phyloP scores from a whole-genome alignment of 2,797 vertebrate genomes.

The Sebastiscus albofasciatus region DNA sequence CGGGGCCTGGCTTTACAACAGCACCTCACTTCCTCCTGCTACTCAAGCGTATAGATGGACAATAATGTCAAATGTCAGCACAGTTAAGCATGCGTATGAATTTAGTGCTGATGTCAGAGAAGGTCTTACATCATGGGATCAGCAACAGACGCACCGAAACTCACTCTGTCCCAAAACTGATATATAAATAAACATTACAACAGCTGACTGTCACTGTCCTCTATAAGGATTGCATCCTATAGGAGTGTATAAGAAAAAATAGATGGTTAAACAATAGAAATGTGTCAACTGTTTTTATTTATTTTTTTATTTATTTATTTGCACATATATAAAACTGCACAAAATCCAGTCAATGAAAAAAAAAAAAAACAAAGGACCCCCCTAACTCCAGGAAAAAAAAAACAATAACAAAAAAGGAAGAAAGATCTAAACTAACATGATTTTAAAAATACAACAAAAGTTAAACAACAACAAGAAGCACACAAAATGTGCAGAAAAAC shows the following conservation, averaged over 20 bases:
- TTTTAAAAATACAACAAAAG: too few species aligned
- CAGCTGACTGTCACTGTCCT: background rate
- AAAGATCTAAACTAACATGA: too few species aligned
- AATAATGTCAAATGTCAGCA: constrained; percentile 1
- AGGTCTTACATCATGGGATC: background rate
- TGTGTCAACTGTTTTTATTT: background rate
- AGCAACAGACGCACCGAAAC: background rate
- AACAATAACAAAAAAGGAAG: too few species aligned
- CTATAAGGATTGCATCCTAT: background rate
- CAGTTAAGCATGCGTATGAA: background rate
- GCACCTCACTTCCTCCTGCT: constrained; percentile 48
- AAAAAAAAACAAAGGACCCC: too few species aligned
- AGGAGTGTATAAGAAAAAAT: background rate
- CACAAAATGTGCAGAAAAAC: too few species aligned
- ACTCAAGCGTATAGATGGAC: constrained; percentile 19
- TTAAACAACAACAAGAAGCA: too few species aligned
- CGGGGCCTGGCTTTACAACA: constrained; percentile 28
- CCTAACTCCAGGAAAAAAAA: too few species aligned
- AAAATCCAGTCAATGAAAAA: too few species aligned
- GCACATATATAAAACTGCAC: too few species aligned
- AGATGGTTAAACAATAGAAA: background rate
- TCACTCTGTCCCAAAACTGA: background rate
- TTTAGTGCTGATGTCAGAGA: background rate
- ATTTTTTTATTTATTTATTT: fast-evolving
- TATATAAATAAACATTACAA: background rate